Evolutionary conservation across 2,113 vertebrate genomes (phyloP).

Genomic region (Plecotus auritus): DNA sequence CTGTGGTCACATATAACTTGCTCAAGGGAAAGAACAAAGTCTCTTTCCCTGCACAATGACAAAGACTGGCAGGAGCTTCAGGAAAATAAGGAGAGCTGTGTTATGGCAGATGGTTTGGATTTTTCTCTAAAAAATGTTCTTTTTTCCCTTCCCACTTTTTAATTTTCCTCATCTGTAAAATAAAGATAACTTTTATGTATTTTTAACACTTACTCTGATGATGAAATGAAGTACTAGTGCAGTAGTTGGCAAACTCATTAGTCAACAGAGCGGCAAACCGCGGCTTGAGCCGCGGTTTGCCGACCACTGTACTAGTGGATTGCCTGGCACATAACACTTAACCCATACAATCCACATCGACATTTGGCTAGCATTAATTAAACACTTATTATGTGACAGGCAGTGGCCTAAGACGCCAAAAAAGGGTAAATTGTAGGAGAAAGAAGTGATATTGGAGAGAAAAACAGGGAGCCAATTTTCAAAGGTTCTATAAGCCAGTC

Average conservation of each 20-base stretch:
- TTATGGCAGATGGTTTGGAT: background rate
- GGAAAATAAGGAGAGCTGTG: constrained; percentile 4
- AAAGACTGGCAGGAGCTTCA: constrained; percentile 20
- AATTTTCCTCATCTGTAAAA: constrained; percentile 9
- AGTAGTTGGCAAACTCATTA: too few relatives aligned
- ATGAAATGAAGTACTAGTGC: constrained; percentile 40
- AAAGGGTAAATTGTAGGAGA: constrained; percentile 5
- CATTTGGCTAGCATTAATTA: constrained; percentile 24
- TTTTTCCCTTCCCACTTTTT: constrained; percentile 27
- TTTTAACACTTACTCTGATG: background rate
- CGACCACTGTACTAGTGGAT: background rate
- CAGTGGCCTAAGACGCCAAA: background rate
- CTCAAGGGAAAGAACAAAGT: constrained; percentile 19
- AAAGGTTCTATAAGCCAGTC: constrained; percentile 30
- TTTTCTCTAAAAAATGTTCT: constrained; percentile 18
- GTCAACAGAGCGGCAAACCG: too few relatives aligned
- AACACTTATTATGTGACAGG: constrained; percentile 3
- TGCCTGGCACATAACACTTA: constrained; percentile 6
- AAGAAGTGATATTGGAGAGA: background rate
- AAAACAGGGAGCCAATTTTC: background rate
- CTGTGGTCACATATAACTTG: constrained; percentile 43
- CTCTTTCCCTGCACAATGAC: background rate
- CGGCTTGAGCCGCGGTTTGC: too few relatives aligned
- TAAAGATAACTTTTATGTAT: background rate
- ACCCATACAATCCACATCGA: background rate